Evolutionary conservation across 2,113 vertebrate genomes (phyloP).

Genomic region (Aptenodytes forsteri): DNA sequence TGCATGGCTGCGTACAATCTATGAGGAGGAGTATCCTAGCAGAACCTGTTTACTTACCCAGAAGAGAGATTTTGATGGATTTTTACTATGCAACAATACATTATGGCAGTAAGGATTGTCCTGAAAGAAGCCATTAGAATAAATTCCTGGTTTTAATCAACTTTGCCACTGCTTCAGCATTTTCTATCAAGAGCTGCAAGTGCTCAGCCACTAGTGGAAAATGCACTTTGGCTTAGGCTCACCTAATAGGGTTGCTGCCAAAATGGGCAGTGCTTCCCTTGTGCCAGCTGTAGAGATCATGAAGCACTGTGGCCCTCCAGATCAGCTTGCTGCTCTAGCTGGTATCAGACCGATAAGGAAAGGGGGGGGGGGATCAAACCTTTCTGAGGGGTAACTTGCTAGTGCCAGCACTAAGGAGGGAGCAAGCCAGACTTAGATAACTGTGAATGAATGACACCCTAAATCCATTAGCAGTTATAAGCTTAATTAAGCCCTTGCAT

Average conservation of each 20-base stretch:
- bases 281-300: neutral
- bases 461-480: neutral
- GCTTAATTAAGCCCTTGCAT: neutral
- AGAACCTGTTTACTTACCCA: neutral
- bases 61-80: neutral
- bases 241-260: neutral
- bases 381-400: neutral
- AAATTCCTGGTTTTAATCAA: neutral
- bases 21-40: neutral
- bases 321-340: neutral
- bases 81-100: neutral
- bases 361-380: neutral
- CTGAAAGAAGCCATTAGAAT: neutral
- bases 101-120: neutral
- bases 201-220: neutral
- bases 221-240: neutral
- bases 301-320: neutral
- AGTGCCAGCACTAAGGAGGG: neutral
- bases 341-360: neutral
- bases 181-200: neutral
- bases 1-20: neutral
- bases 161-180: neutral
- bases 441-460: neutral
- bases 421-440: neutral
- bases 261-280: neutral